phyloP scores from a whole-genome alignment of 2,888 invertebrate genomes.

The Zygogramma bicolorata region DNA sequence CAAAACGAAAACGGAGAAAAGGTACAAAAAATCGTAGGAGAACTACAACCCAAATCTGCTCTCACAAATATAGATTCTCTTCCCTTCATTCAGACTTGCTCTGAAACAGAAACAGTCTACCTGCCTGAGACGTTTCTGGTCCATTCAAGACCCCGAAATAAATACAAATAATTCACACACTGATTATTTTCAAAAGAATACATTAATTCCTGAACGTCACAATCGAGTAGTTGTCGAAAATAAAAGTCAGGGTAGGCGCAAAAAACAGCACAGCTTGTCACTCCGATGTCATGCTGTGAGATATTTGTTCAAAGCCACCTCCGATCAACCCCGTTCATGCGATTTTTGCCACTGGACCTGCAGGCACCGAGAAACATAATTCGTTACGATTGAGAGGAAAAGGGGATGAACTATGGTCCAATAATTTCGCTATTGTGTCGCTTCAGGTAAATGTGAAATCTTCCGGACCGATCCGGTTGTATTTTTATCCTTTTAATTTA shows the following conservation, averaged over 20 bases:
- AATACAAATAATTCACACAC: constrained; percentile 51
- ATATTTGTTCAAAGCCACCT: constrained; percentile 58
- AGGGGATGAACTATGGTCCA: constrained; percentile 55
- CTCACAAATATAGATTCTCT: constrained; percentile 27
- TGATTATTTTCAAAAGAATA: constrained; percentile 50
- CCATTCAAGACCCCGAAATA: constrained; percentile 41
- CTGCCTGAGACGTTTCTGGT: constrained; percentile 39
- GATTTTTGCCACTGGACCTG: constrained; percentile 56
- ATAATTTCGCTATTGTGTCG: constrained; percentile 56
- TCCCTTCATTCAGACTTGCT: constrained; percentile 29
- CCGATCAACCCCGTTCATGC: constrained; percentile 52
- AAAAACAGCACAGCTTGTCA: constrained; percentile 57
- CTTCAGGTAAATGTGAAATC: constrained; percentile 54
- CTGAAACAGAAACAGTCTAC: constrained; percentile 36
- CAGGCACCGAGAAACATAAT: constrained; percentile 59
- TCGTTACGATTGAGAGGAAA: constrained; percentile 57
- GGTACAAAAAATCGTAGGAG: constrained; percentile 8
- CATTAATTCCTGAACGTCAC: constrained; percentile 48
- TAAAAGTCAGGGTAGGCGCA: constrained; percentile 51
- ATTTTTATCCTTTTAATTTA: constrained; percentile 57
- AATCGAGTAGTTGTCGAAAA: constrained; percentile 44
- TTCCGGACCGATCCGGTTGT: constrained; percentile 50
- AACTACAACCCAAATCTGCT: background rate
- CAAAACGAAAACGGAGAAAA: background rate
- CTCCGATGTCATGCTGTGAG: constrained; percentile 56